phyloP scores from a whole-genome alignment of 2,113 vertebrate genomes.

The Podarcis muralis region DNA sequence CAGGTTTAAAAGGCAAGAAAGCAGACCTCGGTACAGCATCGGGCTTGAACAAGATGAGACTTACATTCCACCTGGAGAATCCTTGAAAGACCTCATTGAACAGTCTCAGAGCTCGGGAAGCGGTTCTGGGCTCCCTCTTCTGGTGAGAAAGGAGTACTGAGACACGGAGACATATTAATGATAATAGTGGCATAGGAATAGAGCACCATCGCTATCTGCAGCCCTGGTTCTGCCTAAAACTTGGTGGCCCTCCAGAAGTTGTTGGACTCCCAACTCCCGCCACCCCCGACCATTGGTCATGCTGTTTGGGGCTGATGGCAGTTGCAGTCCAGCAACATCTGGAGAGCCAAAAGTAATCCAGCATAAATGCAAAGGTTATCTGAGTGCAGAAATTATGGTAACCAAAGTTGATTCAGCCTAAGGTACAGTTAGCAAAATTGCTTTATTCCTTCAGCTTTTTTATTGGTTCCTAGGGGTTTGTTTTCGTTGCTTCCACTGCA shows the following conservation, averaged over 20 bases:
- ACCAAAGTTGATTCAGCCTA: background rate
- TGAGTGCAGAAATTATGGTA: background rate
- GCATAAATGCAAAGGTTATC: background rate
- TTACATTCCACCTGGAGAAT: constrained; percentile 91
- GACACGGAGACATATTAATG: background rate
- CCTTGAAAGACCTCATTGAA: constrained; percentile 93
- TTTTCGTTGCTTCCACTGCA: too few relatives aligned
- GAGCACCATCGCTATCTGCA: background rate
- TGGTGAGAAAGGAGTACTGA: constrained; percentile 81
- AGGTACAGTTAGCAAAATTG: background rate
- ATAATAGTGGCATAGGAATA: background rate
- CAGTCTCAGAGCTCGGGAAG: constrained; percentile 97
- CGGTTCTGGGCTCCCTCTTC: constrained; percentile 96
- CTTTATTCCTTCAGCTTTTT: background rate
- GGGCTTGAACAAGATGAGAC: constrained; percentile 94
- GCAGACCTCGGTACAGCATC: constrained; percentile 89
- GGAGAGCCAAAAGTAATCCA: background rate
- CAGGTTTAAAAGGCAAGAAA: constrained; percentile 91
- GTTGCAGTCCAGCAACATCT: too few relatives aligned
- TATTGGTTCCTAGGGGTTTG: too few relatives aligned
- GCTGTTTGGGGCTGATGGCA: too few relatives aligned
- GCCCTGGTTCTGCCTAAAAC: too few relatives aligned
- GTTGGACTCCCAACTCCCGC: too few relatives aligned
- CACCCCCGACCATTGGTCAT: too few relatives aligned
- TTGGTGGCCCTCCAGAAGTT: too few relatives aligned